A percentile compares a stretch with the other conserved stretches of the same genome.
Evolutionary conservation across 2,888 invertebrate species (phyloP).

Genomic region (Ametastegia equiseti): DNA sequence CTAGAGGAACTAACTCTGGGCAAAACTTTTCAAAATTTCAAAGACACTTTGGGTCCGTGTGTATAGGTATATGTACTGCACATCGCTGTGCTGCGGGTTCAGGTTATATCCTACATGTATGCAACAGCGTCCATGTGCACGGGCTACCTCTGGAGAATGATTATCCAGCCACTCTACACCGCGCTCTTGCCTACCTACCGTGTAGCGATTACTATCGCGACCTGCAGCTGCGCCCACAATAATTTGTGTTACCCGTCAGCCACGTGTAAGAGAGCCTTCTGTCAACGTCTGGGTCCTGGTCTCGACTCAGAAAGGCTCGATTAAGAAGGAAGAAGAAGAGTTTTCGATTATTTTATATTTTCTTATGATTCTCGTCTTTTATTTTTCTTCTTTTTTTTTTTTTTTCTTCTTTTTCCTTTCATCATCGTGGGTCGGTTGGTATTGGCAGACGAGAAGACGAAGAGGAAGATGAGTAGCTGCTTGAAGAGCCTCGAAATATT

Average conservation of each 20-base stretch:
- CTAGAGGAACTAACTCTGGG: background rate
- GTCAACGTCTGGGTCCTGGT: conserved; percentile 67
- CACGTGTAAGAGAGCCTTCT: conserved; percentile 72
- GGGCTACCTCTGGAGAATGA: conserved; percentile 59
- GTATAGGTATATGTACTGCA: too few relatives aligned
- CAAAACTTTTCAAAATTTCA: conserved; percentile 44
- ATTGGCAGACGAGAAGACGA: background rate
- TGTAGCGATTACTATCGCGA: conserved; percentile 74
- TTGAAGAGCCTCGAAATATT: background rate
- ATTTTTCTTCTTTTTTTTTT: too few relatives aligned
- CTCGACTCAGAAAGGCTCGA: background rate
- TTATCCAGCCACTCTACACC: conserved; percentile 65
- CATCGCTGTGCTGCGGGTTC: too few relatives aligned
- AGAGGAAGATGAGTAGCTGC: background rate
- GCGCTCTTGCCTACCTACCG: conserved; percentile 66
- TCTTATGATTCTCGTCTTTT: too few relatives aligned
- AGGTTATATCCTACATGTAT: too few relatives aligned
- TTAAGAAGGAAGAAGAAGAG: background rate
- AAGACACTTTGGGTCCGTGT: too few relatives aligned
- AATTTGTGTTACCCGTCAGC: conserved; percentile 68
- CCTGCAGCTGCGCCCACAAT: conserved; percentile 73
- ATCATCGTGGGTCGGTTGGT: background rate
- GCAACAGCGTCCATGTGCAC: too few relatives aligned
- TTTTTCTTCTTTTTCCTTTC: background rate
- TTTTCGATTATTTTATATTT: background rate